Evolutionary conservation across 1,140 invertebrate genomes (phyloP).

Genomic region (Drosophila melanica): DNA sequence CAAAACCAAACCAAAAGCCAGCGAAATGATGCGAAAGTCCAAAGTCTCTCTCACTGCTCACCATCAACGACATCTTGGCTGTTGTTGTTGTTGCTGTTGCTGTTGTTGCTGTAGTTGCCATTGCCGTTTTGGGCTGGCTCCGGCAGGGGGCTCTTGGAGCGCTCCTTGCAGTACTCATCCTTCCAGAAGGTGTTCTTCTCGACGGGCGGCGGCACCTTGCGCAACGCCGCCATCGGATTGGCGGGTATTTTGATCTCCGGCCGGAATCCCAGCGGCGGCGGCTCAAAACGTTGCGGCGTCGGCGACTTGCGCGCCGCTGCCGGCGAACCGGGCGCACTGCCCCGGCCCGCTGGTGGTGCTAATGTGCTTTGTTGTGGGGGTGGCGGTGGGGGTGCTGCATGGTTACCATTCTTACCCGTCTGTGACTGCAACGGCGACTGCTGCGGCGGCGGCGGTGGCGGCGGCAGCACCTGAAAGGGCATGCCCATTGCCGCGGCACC

Average conservation of each 20-base stretch:
- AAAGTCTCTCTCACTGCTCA: conserved; percentile 54
- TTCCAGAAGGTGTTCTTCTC: conserved; percentile 84
- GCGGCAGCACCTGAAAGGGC: conserved; percentile 89
- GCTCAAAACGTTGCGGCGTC: conserved; percentile 83
- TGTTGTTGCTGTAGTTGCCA: conserved; percentile 9
- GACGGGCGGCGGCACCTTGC: conserved; percentile 84
- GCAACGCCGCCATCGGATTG: conserved; percentile 86
- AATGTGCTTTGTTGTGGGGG: conserved; percentile 84
- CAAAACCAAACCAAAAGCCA: conserved; percentile 41
- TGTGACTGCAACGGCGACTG: conserved; percentile 65
- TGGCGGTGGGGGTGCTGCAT: conserved; percentile 86
- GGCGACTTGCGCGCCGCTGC: conserved; percentile 84
- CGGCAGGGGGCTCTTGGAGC: conserved; percentile 75
- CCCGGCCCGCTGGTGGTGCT: conserved; percentile 77
- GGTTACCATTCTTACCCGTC: conserved; percentile 76
- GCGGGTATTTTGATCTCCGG: conserved; percentile 89
- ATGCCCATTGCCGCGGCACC: conserved; percentile 85
- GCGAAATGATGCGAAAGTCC: conserved; percentile 29
- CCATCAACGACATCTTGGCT: conserved; percentile 74
- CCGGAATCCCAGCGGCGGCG: conserved; percentile 84
- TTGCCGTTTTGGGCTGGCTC: conserved; percentile 36
- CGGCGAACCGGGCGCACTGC: conserved; percentile 77
- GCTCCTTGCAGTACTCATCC: conserved; percentile 82
- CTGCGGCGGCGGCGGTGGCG: conserved; percentile 85
- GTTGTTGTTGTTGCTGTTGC: conserved; percentile 25